These are phyloP conservation scores for Schizaphis graminum DNA, from an alignment of 2,888 invertebrate species.

Conservation along the genomic window DNA sequence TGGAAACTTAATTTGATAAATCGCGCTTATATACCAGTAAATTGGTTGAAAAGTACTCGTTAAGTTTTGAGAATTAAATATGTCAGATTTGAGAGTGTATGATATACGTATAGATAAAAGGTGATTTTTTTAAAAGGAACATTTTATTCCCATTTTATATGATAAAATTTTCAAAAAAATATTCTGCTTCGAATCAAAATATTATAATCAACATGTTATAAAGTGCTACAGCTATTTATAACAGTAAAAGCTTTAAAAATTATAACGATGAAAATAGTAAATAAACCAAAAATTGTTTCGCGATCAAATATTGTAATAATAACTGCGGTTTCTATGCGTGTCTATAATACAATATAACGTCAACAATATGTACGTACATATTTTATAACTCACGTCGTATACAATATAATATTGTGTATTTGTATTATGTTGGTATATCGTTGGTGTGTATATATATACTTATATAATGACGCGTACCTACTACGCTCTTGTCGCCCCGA, in stretches of 20 bases:
- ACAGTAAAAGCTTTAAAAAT: neutral
- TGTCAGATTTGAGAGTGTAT: neutral
- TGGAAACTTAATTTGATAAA: conserved; percentile 20
- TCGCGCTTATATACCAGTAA: neutral
- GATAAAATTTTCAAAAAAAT: neutral
- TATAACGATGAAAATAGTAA: neutral
- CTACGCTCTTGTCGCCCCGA: conserved; percentile 1
- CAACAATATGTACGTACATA: neutral
- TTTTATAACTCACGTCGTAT: neutral
- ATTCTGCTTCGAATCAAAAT: neutral
- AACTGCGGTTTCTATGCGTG: neutral
- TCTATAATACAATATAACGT: neutral
- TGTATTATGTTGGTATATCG: neutral
- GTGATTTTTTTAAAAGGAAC: neutral
- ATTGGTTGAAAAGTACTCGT: neutral
- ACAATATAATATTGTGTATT: conserved; percentile 3
- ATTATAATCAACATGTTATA: neutral
- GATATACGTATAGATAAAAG: neutral
- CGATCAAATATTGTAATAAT: neutral
- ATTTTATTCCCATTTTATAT: neutral
- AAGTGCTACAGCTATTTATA: neutral
- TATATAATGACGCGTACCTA: neutral
- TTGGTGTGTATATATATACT: too few species aligned
- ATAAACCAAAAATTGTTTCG: neutral
- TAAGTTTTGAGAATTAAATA: neutral